Conservation (phyloP, 2,113 vertebrate genomes). For the Corythornis cristatus region DNA sequence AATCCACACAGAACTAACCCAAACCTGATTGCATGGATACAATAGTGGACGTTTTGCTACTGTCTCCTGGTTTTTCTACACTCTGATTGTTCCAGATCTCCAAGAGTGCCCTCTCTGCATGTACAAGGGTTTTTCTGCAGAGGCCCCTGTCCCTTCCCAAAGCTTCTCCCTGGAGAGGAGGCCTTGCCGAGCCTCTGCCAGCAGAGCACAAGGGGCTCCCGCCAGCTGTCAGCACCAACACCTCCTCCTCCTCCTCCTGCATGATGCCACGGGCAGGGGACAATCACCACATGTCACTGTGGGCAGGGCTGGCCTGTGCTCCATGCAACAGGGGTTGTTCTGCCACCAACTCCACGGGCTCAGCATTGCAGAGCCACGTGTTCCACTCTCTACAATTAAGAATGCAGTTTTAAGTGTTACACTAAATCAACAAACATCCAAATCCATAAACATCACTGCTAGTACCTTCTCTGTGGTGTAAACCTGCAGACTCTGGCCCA, state of each 20-base stretch:
- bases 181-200: not conserved
- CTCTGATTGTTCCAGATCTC: conserved; percentile 70
- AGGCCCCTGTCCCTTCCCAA: conserved; percentile 77
- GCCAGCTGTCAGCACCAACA: not conserved
- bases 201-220: not conserved
- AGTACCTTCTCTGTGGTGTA: not conserved
- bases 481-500: not conserved
- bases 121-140: conserved; percentile 70
- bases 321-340: not conserved
- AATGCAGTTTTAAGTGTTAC: not conserved
- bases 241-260: not conserved
- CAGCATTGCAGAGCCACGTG: not conserved
- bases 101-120: conserved; percentile 58
- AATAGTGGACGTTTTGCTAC: not conserved
- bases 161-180: conserved; percentile 78
- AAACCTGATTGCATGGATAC: not conserved
- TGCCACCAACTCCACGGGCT: not conserved
- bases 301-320: not conserved
- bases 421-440: not conserved
- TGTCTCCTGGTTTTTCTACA: not conserved
- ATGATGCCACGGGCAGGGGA: not conserved
- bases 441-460: not conserved
- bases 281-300: not conserved
- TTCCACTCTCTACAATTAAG: not conserved
- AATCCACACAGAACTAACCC: not conserved